Evolutionary conservation across 2,113 vertebrate species (phyloP).

Genomic region (Sinocyclocheilus maitianheensis): DNA sequence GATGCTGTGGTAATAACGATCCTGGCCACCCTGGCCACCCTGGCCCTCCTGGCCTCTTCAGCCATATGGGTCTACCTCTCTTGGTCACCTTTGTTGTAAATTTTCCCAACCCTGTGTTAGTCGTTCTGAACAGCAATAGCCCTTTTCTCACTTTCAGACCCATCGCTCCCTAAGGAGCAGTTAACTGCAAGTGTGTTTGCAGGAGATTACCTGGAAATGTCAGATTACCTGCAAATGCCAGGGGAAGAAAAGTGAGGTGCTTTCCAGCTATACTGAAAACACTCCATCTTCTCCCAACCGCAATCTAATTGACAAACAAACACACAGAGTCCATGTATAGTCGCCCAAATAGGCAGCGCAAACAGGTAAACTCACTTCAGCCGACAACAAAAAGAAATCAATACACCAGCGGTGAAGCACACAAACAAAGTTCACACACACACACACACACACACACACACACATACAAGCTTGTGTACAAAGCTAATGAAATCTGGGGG

Average conservation of each 20-base stretch:
- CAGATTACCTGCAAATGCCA: slow-evolving; percentile 57
- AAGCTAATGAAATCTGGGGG: too few relatives aligned
- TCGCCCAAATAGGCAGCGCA: not conserved
- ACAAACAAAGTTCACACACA: not conserved
- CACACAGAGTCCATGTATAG: slow-evolving; percentile 20
- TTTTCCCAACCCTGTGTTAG: slow-evolving; percentile 37
- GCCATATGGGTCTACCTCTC: slow-evolving; percentile 24
- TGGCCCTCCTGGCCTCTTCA: slow-evolving; percentile 3
- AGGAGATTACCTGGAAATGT: slow-evolving; percentile 45
- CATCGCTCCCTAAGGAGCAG: slow-evolving; percentile 30
- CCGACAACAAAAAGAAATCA: slow-evolving; percentile 17
- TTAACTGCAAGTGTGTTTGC: slow-evolving; percentile 47
- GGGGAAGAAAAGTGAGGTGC: slow-evolving; percentile 39
- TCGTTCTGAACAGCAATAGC: slow-evolving; percentile 20
- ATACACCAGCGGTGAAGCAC: slow-evolving; percentile 26
- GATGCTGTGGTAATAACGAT: slow-evolving; percentile 53
- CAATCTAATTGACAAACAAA: slow-evolving; percentile 28
- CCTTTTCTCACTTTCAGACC: slow-evolving; percentile 17
- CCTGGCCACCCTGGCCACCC: slow-evolving; percentile 17
- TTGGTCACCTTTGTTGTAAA: slow-evolving; percentile 61
- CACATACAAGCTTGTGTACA: too few relatives aligned
- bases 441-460: too few relatives aligned
- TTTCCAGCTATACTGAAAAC: slow-evolving; percentile 19
- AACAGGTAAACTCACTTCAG: slow-evolving; percentile 21
- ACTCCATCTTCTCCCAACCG: not conserved